Base-by-base conservation (phyloP, 2,113 vertebrate genomes). In the Pyxicephalus adspersus region DNA sequence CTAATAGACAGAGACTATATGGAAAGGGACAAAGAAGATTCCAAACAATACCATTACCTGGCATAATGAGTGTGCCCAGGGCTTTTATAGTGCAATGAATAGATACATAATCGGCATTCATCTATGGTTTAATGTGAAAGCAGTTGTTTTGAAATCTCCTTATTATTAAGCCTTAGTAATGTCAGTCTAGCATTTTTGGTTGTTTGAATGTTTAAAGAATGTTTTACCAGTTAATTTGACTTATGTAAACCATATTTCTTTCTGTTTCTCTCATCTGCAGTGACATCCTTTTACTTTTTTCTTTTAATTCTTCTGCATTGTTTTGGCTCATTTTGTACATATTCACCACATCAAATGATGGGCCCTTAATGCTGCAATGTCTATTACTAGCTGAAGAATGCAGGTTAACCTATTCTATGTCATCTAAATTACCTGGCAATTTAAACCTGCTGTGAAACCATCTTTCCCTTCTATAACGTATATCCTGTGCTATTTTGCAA, bases 1-100 rank as follows among this genome's bases (percentile, higher is more conserved):
- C 96, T 98, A 73, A 99, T 99, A 86, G 97, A 99, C 86, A 93
- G 97, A 92, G 96, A 99, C 91, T 98, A 98, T 87, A 98, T 99
- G 98, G 96, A 99, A 84, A 92, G 96, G 64, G 96, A 99, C 88
- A 97, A 95, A 90, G 97, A 99, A 89, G 98, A 92, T 79, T 94
- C 97, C 0, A 98, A 97, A 86, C 97, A 98, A 89, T 98, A 98
- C 90, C 96, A 97, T 90, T 99, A 99, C 45, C 95, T 99, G 91
- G 97, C 96, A 83, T 99, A 92, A 97, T 51, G 51, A 23, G 72
- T 50, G 28, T 23, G 54, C 82, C 29, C 54, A 45, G 45, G 20
- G 55, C 85, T 86, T 67, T 84, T 84, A 29, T 25, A 38, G 55
- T 71, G 65, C 45, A 70, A 38, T 81, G 25, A 60, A 45, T 64